These are phyloP conservation scores for Griposia aprilina DNA, from an alignment of 2,888 invertebrate species.

Conservation along the genomic window DNA sequence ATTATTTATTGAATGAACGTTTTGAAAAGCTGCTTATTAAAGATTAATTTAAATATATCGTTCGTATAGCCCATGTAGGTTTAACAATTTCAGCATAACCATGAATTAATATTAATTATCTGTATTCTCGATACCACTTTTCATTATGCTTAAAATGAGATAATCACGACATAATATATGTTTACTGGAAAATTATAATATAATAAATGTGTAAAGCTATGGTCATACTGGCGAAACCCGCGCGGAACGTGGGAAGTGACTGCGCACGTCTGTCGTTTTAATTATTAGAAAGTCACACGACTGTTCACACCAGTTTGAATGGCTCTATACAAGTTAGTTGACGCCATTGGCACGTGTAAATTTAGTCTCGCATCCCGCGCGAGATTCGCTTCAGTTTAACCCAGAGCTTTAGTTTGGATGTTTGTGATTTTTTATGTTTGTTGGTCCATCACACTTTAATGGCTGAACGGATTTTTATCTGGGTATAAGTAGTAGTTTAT, in stretches of 20 bases:
- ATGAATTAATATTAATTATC: neutral
- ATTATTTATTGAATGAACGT: neutral
- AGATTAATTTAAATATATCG: slow-evolving; percentile 6
- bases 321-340: too few relatives aligned
- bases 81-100: neutral
- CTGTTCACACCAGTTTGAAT: too few relatives aligned
- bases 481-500: neutral
- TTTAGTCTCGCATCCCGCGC: neutral
- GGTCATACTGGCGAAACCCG: neutral
- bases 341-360: too few relatives aligned
- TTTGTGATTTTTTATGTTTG: neutral
- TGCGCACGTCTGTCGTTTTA: neutral
- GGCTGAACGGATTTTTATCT: neutral
- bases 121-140: slow-evolving; percentile 4
- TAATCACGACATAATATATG: neutral
- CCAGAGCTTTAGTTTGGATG: neutral
- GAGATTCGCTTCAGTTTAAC: neutral
- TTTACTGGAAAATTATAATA: neutral
- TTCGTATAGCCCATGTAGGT: neutral
- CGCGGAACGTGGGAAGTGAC: too few relatives aligned
- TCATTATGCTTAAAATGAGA: neutral
- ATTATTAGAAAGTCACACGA: too few relatives aligned
- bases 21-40: neutral
- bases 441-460: neutral
- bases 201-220: neutral